Base-by-base conservation (phyloP, 2,797 vertebrate genomes). In the Hoplostethus mediterraneus region DNA sequence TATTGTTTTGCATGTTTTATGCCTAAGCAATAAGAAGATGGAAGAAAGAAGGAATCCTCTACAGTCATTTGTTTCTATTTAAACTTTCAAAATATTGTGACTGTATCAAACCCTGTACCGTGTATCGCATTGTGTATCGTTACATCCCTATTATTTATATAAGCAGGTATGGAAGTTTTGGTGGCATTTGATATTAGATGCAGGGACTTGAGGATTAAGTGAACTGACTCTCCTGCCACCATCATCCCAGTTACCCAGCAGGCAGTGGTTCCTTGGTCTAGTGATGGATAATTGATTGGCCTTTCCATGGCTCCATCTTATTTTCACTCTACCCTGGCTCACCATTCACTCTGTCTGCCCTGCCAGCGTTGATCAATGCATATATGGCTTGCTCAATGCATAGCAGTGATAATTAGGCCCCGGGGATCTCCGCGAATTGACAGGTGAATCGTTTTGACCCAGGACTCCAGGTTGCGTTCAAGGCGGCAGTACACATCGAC, bases 391-490 rank as follows among this genome's bases (percentile, higher is more conserved):
- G 79, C 76, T 82, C 66, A 53, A 63, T 55, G 63, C 64, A 77
- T 51, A 63, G 67, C 71, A 48, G 75, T 68, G 73, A 75, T 90
- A 88, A 89, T 81, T 76, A 79, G 71, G 57, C 80, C 80, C 75
- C 5, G 8, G 80, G 86, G 86, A 81, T 80, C 67, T 84, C 78
- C 14, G 64, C 40, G 68, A 72, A 89, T 79, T 73, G 83, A 80
- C 82, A 80, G 81, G 83, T 84, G 75, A 81, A 85, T 89, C 80
- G 80, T 88, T 88, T 76, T 83, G 75, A 85, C 81, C 77, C 64
- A 63, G 55, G 83, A 79, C 73, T 82, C 42, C 66, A 66, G 73
- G 70, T 81, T 72, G 55, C 5, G 73, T 78, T 77, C 56, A 55
- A 75, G 76, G 73, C 76, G 45, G 73, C 67, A 6, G 63, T 0